Evolutionary conservation across 2,797 vertebrate genomes (phyloP), one percentile per base, ranked within the genome.

Genomic region (Euphonia xanthogaster): DNA sequence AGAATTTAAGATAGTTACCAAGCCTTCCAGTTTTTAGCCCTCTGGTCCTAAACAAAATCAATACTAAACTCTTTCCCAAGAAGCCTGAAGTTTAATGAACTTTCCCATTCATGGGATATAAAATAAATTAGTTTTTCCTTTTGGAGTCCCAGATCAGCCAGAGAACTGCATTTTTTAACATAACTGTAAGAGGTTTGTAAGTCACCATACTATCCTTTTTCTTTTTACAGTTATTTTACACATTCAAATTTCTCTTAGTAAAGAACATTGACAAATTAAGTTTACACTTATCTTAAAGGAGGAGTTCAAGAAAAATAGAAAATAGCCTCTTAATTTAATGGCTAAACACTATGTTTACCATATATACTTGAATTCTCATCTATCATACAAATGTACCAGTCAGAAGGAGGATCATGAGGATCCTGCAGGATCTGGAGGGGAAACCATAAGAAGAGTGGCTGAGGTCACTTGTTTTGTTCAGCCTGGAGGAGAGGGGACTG

Each of bases 11-110:
- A 68, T 0, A 2, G 40, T 66, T 79, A 8, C 30, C 28, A 89
- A 73, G 17, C 12, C 17, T 88, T 60, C 28, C 4, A 4, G 40
- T 55, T 74, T 13, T 45, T 42, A 81, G 37, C 23, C 62, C 61
- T 91, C 85, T 40, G 17, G 39, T 73, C 25, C 78, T 58, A 86
- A 79, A 28, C 18, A 87, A 22, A 61, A 66, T 77, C 73, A 63
- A 78, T 73, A 70, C 68, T 90, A 91, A 87, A 51, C 28, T 82
- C 7, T 54, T 95, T 82, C 33, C 31, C n/a, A 73, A 16, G 70
- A 72, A 75, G 8, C 14, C 23, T 72, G 47, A 79, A 78, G 54
- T 92, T 84, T 88, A 95, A 92, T 88, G 62, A 95, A 67, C 33
- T 82, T 85, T 37, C 15, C 10, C 5, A 30, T 73, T 77, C 57